Conservation (phyloP, 1,140 invertebrate genomes). For the Anoplolepis gracilipes region DNA sequence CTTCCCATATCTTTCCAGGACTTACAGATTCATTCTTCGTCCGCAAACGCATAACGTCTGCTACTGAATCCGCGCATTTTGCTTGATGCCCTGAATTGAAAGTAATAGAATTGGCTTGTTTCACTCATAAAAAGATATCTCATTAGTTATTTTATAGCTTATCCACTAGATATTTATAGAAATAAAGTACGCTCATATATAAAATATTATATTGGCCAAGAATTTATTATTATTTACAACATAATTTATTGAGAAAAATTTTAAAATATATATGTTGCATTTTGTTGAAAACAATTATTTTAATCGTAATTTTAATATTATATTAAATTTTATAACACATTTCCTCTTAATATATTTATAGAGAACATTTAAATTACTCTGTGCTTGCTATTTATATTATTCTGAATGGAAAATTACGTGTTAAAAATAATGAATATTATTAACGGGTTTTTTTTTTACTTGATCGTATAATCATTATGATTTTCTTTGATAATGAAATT, state of each 20-base stretch:
- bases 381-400: neutral
- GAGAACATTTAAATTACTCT: neutral
- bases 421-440: neutral
- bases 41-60: conserved; percentile 59
- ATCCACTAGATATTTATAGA: neutral
- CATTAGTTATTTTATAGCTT: conserved; percentile 12
- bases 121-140: conserved; percentile 11
- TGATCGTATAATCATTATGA: neutral
- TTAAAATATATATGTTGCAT: neutral
- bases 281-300: neutral
- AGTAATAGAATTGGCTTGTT: conserved; percentile 42
- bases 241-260: conserved; percentile 6
- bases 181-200: neutral
- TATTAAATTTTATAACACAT: neutral
- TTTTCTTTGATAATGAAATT: neutral
- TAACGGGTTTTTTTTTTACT: neutral
- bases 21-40: conserved; percentile 55
- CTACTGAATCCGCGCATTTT: conserved; percentile 36
- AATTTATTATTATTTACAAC: neutral
- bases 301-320: neutral
- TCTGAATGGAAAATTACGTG: neutral
- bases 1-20: conserved; percentile 58
- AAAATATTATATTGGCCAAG: neutral
- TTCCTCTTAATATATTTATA: neutral
- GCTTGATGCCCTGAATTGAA: conserved; percentile 9